Evolutionary conservation across 2,797 vertebrate genomes (phyloP), one percentile per base, ranked within the genome.

Genomic region (Etheostoma perlongum): DNA sequence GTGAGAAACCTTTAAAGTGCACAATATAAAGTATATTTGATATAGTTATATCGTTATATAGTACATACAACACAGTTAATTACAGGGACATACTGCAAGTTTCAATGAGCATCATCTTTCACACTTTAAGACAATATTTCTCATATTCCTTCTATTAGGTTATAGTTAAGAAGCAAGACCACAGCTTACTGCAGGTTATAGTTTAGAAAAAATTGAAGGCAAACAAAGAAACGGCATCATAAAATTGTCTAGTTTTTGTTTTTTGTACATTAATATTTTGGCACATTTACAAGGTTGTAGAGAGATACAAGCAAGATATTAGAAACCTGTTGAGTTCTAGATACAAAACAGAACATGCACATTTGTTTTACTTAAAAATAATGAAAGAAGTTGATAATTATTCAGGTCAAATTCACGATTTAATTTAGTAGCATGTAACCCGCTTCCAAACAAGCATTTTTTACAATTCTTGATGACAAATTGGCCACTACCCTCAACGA

Each of bases 301-400:
- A 40, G 61, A 19, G 59, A 68, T 0, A 18, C 33, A 62, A 76
- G 51, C 59, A 62, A 46, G 65, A 75, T 36, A 62, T 79, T 16
- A n/a, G 30, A 76, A 85, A 95, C 94, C 93, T 95, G 94, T 95
- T 94, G 93, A 93, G 86, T 76, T 84, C 67, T 59, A 70, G 48
- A 58, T 58, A 61, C 4, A 42, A 63, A 47, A 63, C 52, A 69
- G 36, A 48, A 12, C 25, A 63, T 36, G 52, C 30, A 44, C 27
- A 57, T 63, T 64, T 36, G 2, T 60, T 61, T 25, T 1, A 48
- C 10, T 54, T 12, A 1, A 63, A 23, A 68, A 74, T 2, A 21
- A 68, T 46, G 1, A 33, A 70, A 69, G 55, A 55, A 64, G 19
- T 27, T 51, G 0, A 49, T 6, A 14, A 7, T 55, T 14, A 25